Percentiles rank a stretch among this genome's conserved stretches.
These are phyloP conservation scores for Fregata magnificens DNA, from an alignment of 2,113 vertebrate genomes.

Conservation along the genomic window DNA sequence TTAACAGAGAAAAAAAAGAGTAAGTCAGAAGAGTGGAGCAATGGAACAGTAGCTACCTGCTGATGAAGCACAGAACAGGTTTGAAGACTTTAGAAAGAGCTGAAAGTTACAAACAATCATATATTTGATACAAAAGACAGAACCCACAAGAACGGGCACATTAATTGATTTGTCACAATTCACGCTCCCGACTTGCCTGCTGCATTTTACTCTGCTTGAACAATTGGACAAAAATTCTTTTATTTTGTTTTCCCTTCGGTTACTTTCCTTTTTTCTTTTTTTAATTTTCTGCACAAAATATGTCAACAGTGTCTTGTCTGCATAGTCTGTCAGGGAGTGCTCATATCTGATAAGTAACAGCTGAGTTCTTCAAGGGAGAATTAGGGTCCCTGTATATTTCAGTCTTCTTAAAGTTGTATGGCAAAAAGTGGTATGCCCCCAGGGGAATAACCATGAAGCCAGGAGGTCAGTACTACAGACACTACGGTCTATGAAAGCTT, in stretches of 20 bases:
- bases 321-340: neutral
- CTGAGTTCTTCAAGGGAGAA: neutral
- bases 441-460: neutral
- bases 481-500: neutral
- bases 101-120: neutral
- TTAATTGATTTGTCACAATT: neutral
- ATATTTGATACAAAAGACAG: neutral
- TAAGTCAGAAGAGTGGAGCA: neutral
- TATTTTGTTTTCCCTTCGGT: neutral
- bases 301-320: neutral
- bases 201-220: neutral
- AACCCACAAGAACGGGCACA: neutral
- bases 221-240: neutral
- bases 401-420: too few relatives aligned
- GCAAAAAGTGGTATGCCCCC: neutral
- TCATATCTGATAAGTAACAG: neutral
- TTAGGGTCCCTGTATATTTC: neutral
- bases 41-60: neutral
- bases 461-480: neutral
- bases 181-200: neutral
- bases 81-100: neutral
- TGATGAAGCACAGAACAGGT: neutral
- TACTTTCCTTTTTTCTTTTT: neutral
- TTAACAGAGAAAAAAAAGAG: neutral
- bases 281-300: neutral